Conservation (phyloP, 1,140 invertebrate species). For the Neuroterus valhalla region DNA sequence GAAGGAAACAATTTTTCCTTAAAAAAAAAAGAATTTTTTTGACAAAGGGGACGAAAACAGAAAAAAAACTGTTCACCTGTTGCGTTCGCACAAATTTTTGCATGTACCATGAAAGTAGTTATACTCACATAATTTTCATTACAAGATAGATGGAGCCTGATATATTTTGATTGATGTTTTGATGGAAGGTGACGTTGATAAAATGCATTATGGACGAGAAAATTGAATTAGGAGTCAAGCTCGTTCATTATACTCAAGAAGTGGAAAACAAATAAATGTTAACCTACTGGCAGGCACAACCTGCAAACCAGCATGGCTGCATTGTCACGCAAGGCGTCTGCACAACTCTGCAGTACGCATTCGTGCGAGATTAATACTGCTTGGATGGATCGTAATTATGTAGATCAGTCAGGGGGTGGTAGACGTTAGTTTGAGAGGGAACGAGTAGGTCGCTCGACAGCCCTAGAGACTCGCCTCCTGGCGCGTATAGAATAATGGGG, state of each 20-base stretch:
- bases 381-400: slow-evolving; percentile 60
- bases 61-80: too few species aligned
- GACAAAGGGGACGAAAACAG: too few species aligned
- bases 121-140: too few species aligned
- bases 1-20: too few species aligned
- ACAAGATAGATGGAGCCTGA: not conserved
- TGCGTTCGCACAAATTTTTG: too few species aligned
- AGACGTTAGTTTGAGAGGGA: slow-evolving; percentile 29
- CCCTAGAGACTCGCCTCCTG: slow-evolving; percentile 60
- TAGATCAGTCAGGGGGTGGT: slow-evolving; percentile 45
- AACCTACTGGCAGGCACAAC: slow-evolving; percentile 23
- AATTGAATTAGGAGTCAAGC: slow-evolving; percentile 1
- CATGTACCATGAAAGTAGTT: too few species aligned
- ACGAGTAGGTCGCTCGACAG: slow-evolving; percentile 63
- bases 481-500: slow-evolving; percentile 65
- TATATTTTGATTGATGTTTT: not conserved
- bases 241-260: slow-evolving; percentile 28
- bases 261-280: slow-evolving; percentile 22
- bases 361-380: slow-evolving; percentile 50
- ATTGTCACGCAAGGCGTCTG: slow-evolving; percentile 28
- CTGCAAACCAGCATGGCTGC: not conserved
- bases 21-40: too few species aligned
- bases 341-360: slow-evolving; percentile 27
- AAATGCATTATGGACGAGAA: not conserved
- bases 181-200: not conserved